Conservation (phyloP, 1,140 invertebrate species). For the Grapholita molesta region DNA sequence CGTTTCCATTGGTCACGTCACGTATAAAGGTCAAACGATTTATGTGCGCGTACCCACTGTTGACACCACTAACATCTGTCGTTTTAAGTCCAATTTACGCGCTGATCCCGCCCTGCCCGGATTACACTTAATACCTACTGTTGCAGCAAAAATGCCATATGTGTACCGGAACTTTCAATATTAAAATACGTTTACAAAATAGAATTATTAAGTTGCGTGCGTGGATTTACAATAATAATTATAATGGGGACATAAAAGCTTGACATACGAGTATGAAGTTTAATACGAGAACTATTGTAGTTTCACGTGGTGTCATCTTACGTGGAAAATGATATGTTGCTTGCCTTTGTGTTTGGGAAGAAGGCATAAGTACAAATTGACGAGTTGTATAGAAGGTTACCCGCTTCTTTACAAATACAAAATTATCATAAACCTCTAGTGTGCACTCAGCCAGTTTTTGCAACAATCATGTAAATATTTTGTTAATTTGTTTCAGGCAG, state of each 20-base stretch:
- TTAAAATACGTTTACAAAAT: not conserved
- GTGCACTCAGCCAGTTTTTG: too few species aligned
- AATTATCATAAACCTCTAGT: too few species aligned
- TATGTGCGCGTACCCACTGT: constrained; percentile 38
- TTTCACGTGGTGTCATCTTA: not conserved
- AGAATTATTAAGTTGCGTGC: not conserved
- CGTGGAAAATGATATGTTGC: not conserved
- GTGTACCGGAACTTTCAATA: not conserved
- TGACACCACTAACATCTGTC: constrained; percentile 42
- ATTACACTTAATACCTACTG: constrained; percentile 43
- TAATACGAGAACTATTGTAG: not conserved
- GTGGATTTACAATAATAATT: not conserved
- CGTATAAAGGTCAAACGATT: constrained; percentile 47
- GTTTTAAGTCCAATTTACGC: constrained; percentile 55
- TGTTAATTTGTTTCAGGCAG: constrained; percentile 81
- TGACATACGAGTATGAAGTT: not conserved
- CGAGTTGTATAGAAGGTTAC: too few species aligned
- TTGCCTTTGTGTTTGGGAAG: too few species aligned
- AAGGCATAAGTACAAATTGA: too few species aligned
- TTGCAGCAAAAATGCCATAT: constrained; percentile 21
- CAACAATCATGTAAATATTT: constrained; percentile 17
- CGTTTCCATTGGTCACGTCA: not conserved
- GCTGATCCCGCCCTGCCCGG: constrained; percentile 34
- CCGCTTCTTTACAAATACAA: too few species aligned
- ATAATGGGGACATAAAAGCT: not conserved